Conservation (phyloP, 2,888 invertebrate genomes). For the Uropetala carovei region DNA sequence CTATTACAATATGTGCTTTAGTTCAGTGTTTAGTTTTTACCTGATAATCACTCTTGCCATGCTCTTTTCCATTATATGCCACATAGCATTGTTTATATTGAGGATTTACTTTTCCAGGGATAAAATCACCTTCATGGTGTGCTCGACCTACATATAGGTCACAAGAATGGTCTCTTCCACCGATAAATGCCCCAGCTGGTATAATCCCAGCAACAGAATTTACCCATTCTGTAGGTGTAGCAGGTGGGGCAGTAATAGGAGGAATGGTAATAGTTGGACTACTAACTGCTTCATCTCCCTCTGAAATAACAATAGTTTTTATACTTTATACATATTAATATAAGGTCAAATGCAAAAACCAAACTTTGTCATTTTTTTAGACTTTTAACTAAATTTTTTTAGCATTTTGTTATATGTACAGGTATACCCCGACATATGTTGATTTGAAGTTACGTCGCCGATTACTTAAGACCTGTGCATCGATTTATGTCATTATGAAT, state of each 20-base stretch:
- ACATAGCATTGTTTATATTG: conserved; percentile 23
- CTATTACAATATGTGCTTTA: background rate
- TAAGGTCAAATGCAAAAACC: too few species aligned
- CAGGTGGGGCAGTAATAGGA: conserved; percentile 73
- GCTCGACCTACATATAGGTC: conserved; percentile 58
- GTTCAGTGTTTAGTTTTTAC: background rate
- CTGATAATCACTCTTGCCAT: conserved; percentile 48
- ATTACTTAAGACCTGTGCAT: too few species aligned
- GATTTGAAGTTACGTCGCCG: too few species aligned
- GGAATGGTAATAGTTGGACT: conserved; percentile 67
- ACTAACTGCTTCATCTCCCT: background rate
- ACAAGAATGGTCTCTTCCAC: conserved; percentile 30
- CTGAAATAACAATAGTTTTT: background rate
- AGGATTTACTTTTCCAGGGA: conserved; percentile 63
- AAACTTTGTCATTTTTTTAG: too few species aligned
- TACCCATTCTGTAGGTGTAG: conserved; percentile 38
- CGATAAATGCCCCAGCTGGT: conserved; percentile 50
- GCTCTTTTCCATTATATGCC: conserved; percentile 53
- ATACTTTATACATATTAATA: too few species aligned
- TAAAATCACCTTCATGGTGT: conserved; percentile 32
- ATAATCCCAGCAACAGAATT: background rate
- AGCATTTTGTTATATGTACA: too few species aligned
- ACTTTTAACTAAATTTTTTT: too few species aligned
- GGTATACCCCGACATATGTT: too few species aligned
- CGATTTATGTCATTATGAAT: too few species aligned